Evolutionary conservation across 2,888 invertebrate genomes (phyloP).

Genomic region (Drosophila greeni): DNA sequence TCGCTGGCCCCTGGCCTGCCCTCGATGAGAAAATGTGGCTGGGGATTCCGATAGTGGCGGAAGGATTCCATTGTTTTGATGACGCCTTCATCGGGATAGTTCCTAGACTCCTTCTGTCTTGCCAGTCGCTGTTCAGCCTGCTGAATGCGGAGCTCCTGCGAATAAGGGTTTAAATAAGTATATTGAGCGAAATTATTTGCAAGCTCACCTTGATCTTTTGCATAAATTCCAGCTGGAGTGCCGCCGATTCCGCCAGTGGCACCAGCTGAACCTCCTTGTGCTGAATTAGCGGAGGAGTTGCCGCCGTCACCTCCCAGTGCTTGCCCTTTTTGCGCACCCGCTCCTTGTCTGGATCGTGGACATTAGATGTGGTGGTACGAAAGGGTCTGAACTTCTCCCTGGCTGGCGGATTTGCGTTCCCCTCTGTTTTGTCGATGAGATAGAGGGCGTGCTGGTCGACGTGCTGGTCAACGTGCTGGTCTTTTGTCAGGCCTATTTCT

Average conservation of each 20-base stretch:
- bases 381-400: conserved; percentile 76
- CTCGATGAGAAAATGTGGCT: conserved; percentile 60
- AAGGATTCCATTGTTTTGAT: conserved; percentile 69
- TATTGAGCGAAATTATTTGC: neutral
- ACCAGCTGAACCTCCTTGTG: conserved; percentile 71
- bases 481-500: conserved; percentile 37
- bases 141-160: conserved; percentile 71
- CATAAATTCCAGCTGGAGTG: conserved; percentile 73
- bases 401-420: conserved; percentile 23
- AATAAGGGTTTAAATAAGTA: neutral
- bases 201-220: conserved; percentile 69
- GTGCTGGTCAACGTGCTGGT: too few relatives aligned
- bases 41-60: conserved; percentile 66
- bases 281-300: conserved; percentile 77
- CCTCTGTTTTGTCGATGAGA: conserved; percentile 72
- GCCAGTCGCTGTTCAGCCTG: conserved; percentile 75
- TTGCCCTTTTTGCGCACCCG: conserved; percentile 71
- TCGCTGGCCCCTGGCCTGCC: conserved; percentile 65
- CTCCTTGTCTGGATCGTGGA: conserved; percentile 77
- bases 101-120: conserved; percentile 42
- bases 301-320: conserved; percentile 78
- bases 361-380: conserved; percentile 76
- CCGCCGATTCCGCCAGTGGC: conserved; percentile 75
- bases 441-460: conserved; percentile 76
- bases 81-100: conserved; percentile 56